Evolutionary conservation across 2,113 vertebrate genomes (phyloP), one percentile per base, ranked within the genome.

Genomic region (Leptodactylus fuscus): DNA sequence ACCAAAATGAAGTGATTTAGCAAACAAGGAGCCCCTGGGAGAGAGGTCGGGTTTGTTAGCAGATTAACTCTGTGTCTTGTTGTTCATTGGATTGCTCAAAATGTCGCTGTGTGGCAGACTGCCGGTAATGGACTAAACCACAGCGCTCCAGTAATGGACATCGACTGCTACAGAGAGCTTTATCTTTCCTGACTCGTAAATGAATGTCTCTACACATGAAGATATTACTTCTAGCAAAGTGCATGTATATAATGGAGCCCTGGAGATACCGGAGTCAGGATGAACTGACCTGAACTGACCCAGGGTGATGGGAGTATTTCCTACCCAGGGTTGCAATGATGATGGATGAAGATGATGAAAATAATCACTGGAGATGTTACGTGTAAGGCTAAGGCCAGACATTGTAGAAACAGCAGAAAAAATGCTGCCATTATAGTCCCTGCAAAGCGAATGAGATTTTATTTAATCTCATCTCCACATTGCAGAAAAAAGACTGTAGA

Each of bases 161-260:
- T 49, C 49, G 9, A 9, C 29, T 20, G 34, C 48, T 53, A 32
- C 74, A 34, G 10, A 53, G 48, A 20, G 22, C 22, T 53, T 49
- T 22, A 22, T 71, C 36, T 44, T 41, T 41, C 70, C 18, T 4
- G 15, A 12, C 46, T 48, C 12, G 41, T 41, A 9, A 41, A 5
- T 67, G 67, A 36, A 16, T 4, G 10, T n/a, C 10, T n/a, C 22
- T 22, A 41, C 36, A 41, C 67, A 71, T 15, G 36, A 18, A 6
- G 15, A 71, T 29, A 71, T 71, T 22, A 41, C 69, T 70, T 67
- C 62, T 70, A 38, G 67, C 67, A 70, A 69, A 20, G 10, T n/a
- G 16, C 69, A 71, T n/a, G 36, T 5, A 8, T 69, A 69, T 69
- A 36, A 69, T 69, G 18, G 65, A 69, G 32, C 18, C 65, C 65